Evolutionary conservation across 2,797 vertebrate genomes (phyloP).

Genomic region (Linurgus olivaceus): DNA sequence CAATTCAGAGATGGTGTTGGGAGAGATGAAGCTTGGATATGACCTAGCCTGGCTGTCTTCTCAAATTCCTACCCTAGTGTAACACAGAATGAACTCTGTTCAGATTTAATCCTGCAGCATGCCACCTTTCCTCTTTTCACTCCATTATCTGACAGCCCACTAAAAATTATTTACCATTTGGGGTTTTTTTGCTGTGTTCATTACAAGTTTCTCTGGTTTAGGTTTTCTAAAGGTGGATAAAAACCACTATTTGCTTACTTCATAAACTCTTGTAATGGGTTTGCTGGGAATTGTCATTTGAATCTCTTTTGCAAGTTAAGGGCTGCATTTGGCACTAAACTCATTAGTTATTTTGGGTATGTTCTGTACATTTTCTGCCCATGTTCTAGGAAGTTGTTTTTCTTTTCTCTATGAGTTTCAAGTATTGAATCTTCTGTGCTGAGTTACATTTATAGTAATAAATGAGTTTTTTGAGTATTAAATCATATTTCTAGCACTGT

Average conservation of each 20-base stretch:
- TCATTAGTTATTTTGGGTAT: not conserved
- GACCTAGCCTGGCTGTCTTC: not conserved
- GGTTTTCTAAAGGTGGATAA: not conserved
- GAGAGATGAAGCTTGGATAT: not conserved
- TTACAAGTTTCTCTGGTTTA: not conserved
- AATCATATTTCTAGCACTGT: not conserved
- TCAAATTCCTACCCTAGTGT: not conserved
- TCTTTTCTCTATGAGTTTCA: not conserved
- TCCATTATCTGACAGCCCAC: not conserved
- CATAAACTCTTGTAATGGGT: not conserved
- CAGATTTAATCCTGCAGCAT: not conserved
- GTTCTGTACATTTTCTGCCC: not conserved
- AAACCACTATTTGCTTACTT: not conserved
- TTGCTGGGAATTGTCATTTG: not conserved
- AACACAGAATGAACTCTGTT: not conserved
- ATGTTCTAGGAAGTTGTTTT: not conserved
- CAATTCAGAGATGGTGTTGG: not conserved
- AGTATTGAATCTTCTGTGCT: not conserved
- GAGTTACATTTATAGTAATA: not conserved
- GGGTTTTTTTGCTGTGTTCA: not conserved
- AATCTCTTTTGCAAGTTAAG: not conserved
- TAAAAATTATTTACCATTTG: not conserved
- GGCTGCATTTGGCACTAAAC: not conserved
- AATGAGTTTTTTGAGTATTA: not conserved
- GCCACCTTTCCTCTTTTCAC: not conserved